Evolutionary conservation across 2,888 invertebrate genomes (phyloP).

Genomic region (Pantelozetes paolii): DNA sequence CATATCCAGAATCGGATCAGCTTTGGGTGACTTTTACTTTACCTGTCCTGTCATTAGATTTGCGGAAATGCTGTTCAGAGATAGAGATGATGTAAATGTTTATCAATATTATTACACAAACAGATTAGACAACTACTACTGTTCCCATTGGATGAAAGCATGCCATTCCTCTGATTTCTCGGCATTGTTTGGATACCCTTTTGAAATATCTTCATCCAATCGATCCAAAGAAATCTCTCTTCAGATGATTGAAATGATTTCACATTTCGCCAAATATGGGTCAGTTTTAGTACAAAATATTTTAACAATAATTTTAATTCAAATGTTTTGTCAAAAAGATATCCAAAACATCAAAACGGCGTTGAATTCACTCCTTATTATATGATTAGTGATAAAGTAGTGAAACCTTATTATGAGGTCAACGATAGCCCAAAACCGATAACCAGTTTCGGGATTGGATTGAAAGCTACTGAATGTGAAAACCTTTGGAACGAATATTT

Average conservation of each 20-base stretch:
- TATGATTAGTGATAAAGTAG: background rate
- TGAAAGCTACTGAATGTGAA: background rate
- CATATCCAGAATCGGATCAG: background rate
- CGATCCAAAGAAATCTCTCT: background rate
- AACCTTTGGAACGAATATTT: slow-evolving; percentile 9
- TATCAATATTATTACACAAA: slow-evolving; percentile 34
- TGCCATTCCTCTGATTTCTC: slow-evolving; percentile 1
- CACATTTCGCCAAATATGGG: slow-evolving; percentile 35
- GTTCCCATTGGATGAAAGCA: background rate
- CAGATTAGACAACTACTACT: background rate
- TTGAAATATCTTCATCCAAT: background rate
- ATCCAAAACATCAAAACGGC: background rate
- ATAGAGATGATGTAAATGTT: background rate
- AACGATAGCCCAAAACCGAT: background rate
- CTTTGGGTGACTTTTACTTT: slow-evolving; percentile 16
- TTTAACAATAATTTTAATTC: background rate
- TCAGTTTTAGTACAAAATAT: no score
- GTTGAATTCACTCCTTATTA: background rate
- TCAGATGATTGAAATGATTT: slow-evolving; percentile 34
- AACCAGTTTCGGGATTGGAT: background rate
- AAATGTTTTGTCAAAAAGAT: background rate
- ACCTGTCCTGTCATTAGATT: slow-evolving; percentile 31
- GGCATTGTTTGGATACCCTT: slow-evolving; percentile 20
- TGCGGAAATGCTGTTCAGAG: background rate
- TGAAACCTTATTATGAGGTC: slow-evolving; percentile 13